Evolutionary conservation across 2,113 vertebrate genomes (phyloP), one percentile per base, ranked within the genome.

Genomic region (Pleuronectes platessa): DNA sequence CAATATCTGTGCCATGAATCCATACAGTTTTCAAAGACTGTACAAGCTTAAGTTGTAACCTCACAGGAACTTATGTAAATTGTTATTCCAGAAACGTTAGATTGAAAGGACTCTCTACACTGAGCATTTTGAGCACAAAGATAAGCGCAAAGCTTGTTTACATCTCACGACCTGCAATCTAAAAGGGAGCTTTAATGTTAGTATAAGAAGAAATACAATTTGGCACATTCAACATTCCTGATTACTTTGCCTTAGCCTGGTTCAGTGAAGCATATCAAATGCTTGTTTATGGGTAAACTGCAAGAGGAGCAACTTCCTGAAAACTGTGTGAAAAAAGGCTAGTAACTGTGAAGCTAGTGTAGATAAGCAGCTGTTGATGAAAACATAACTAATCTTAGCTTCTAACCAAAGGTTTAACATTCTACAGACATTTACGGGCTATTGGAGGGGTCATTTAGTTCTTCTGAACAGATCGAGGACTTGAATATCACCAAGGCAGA

Each of bases 211-310:
- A 6, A 18, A 51, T 51, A 51, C 17, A 18, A 7, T 51, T 42
- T 40, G 37, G 37, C 37, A 40, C 37, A 40, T 40, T 49, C 47
- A 49, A 40, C 37, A 40, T 40, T 49, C 47, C 17, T 49, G 47
- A 49, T 76, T 74, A 78, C 60, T 65, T 61, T 82, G 47, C 65
- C 71, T 31, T 37, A 35, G 71, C 75, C 6, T 6, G 10, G 42
- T 26, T 65, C 53, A 64, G 37, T 54, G 71, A 79, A 79, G 64
- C 69, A 86, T 80, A 70, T 63, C 82, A 82, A 89, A 82, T 77
- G 69, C 20, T 75, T 70, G 73, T 86, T 86, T 79, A 82, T 77
- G 42, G 70, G 54, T 14, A 62, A 84, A 68, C 54, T 3, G n/a
- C 68, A 70, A 56, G 59, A 86, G 72, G 56, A 84, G 79, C 21